phyloP scores from a whole-genome alignment of 2,797 vertebrate species.

The Rhinella marina region DNA sequence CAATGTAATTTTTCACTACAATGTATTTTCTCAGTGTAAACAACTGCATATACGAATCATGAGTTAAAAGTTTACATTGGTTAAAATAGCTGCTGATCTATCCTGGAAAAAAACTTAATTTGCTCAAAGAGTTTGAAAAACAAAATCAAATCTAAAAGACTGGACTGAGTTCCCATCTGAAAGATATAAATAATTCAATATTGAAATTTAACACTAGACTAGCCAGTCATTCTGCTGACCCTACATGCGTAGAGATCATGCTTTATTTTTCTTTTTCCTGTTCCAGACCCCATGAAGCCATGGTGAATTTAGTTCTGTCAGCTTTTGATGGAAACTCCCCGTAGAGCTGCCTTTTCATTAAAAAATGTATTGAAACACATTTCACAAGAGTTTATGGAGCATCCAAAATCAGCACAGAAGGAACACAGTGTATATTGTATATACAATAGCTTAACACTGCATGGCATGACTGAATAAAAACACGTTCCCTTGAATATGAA shows the following conservation, averaged over 20 bases:
- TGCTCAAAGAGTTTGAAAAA: neutral
- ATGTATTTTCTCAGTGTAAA: neutral
- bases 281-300: constrained; percentile 34
- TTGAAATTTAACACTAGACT: constrained; percentile 36
- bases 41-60: neutral
- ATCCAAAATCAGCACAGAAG: constrained; percentile 46
- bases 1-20: neutral
- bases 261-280: constrained; percentile 21
- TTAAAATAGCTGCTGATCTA: constrained; percentile 27
- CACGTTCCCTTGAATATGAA: constrained; percentile 6
- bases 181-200: constrained; percentile 47
- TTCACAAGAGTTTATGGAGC: constrained; percentile 51
- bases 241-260: constrained; percentile 21
- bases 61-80: neutral
- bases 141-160: constrained; percentile 11
- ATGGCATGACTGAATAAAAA: constrained; percentile 38
- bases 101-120: neutral
- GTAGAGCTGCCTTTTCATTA: constrained; percentile 40
- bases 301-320: constrained; percentile 41
- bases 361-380: constrained; percentile 46
- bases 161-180: constrained; percentile 22
- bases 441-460: constrained; percentile 52
- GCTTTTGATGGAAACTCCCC: constrained; percentile 36
- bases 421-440: constrained; percentile 24
- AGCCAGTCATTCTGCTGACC: constrained; percentile 7